Evolutionary conservation across 2,797 vertebrate species (phyloP).

Genomic region (Mus caroli): DNA sequence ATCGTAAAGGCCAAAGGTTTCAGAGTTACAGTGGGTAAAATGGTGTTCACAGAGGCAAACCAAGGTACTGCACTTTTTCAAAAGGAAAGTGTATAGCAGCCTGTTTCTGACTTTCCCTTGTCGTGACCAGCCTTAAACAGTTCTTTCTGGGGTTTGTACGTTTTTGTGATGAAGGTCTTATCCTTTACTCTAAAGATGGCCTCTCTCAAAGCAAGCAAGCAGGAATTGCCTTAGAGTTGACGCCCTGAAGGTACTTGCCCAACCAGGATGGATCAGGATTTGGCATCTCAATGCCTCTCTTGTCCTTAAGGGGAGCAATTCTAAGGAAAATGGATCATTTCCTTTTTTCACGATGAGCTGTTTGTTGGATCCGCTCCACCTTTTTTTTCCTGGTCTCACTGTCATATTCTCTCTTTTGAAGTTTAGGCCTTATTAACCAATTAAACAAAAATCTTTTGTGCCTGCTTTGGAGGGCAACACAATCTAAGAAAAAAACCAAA

Average conservation of each 20-base stretch:
- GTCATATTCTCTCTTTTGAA: not conserved
- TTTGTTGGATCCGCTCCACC: not conserved
- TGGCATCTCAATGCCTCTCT: not conserved
- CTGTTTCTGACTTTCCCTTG: not conserved
- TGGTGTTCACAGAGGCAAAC: not conserved
- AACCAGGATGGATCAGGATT: not conserved
- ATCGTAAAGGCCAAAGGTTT: not conserved
- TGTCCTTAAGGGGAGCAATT: not conserved
- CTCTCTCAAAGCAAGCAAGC: not conserved
- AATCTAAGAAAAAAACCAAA: not conserved
- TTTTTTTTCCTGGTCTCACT: not conserved
- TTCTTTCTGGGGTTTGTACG: not conserved
- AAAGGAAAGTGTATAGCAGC: not conserved
- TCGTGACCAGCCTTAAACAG: rapidly evolving
- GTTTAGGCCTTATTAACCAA: not conserved
- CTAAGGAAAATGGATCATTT: not conserved
- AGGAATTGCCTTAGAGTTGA: not conserved
- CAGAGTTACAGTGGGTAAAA: not conserved
- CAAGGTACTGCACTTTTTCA: not conserved
- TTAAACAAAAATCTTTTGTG: not conserved
- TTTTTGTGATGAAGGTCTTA: not conserved
- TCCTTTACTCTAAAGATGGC: not conserved
- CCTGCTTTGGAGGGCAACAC: not conserved
- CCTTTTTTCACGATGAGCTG: not conserved
- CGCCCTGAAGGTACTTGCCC: not conserved